These are phyloP conservation scores for Panorpa germanica DNA, from an alignment of 2,888 invertebrate species.

Conservation along the genomic window DNA sequence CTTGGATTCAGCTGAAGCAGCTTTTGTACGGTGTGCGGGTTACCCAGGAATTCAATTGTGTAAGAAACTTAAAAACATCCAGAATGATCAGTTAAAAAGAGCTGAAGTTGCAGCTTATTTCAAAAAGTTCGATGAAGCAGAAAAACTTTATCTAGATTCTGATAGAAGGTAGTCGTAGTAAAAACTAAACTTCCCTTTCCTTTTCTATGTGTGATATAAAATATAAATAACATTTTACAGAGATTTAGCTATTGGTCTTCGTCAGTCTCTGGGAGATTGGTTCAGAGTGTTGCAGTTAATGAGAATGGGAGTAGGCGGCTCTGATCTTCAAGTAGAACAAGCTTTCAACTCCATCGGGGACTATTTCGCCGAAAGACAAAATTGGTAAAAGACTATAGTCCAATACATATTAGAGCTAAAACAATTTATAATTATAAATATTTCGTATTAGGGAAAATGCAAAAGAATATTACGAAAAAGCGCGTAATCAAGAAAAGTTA, in stretches of 20 bases:
- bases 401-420: neutral
- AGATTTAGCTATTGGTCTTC: constrained; percentile 77
- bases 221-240: constrained; percentile 25
- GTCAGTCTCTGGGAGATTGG: constrained; percentile 89
- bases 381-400: constrained; percentile 56
- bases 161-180: constrained; percentile 53
- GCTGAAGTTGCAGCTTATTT: constrained; percentile 88
- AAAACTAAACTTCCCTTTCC: neutral
- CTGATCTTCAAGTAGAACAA: constrained; percentile 64
- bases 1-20: constrained; percentile 78
- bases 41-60: constrained; percentile 89
- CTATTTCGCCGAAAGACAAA: constrained; percentile 75
- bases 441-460: constrained; percentile 49
- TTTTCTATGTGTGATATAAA: constrained; percentile 5
- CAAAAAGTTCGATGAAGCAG: constrained; percentile 86
- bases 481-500: constrained; percentile 64
- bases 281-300: constrained; percentile 79
- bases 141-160: constrained; percentile 79
- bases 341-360: constrained; percentile 86
- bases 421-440: constrained; percentile 10
- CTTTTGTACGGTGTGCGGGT: constrained; percentile 87
- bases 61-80: constrained; percentile 65
- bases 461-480: constrained; percentile 75
- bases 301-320: constrained; percentile 61
- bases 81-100: constrained; percentile 53